Evolutionary conservation across 2,888 invertebrate genomes (phyloP).

Genomic region (Tetragonisca angustula): DNA sequence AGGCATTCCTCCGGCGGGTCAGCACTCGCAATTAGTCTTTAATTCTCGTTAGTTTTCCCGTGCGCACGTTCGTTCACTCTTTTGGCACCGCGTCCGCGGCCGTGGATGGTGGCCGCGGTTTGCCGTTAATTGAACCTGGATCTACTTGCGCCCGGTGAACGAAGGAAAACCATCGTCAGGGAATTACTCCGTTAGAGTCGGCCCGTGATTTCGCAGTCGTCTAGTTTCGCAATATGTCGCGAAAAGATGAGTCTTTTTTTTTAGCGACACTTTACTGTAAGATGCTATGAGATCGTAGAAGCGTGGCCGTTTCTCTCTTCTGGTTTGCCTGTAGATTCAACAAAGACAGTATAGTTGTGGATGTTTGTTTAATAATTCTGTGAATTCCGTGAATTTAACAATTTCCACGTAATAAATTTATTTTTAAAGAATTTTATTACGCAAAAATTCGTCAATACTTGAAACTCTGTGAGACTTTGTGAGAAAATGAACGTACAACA

Average conservation of each 20-base stretch:
- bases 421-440: too few relatives aligned
- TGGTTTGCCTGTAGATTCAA: too few relatives aligned
- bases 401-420: too few relatives aligned
- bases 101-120: conserved; percentile 44
- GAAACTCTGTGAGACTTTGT: too few relatives aligned
- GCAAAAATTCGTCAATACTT: too few relatives aligned
- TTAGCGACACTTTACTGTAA: too few relatives aligned
- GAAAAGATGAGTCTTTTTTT: not conserved
- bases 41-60: conserved; percentile 66
- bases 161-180: conserved; percentile 38
- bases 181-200: conserved; percentile 42
- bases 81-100: conserved; percentile 44
- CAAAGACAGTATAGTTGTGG: too few relatives aligned
- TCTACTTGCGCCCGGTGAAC: conserved; percentile 38
- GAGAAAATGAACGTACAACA: too few relatives aligned
- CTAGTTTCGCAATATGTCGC: conserved; percentile 1
- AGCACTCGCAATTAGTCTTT: conserved; percentile 63
- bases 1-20: conserved; percentile 35
- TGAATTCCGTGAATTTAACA: too few relatives aligned
- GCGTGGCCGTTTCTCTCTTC: too few relatives aligned
- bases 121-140: conserved; percentile 60
- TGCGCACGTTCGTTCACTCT: conserved; percentile 45
- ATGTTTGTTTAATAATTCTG: too few relatives aligned
- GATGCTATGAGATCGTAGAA: too few relatives aligned
- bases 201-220: conserved; percentile 33